Conservation (phyloP, 2,888 invertebrate genomes). For the Parnassius orleans region DNA sequence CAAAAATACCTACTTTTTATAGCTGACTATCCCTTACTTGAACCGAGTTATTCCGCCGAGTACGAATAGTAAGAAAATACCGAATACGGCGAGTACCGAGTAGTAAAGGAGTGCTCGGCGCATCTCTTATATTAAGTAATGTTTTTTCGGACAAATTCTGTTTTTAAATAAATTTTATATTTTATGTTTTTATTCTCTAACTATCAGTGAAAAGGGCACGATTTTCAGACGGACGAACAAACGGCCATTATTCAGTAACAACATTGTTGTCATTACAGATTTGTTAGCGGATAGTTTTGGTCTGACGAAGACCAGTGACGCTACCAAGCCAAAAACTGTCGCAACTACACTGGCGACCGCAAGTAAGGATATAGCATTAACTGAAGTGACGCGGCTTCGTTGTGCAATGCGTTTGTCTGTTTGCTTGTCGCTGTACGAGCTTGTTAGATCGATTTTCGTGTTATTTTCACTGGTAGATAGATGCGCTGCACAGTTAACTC, state of each 20-base stretch:
- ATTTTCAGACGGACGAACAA: background rate
- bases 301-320: slow-evolving; percentile 61
- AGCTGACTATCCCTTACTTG: too few relatives aligned
- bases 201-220: slow-evolving; percentile 20
- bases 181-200: background rate
- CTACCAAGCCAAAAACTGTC: slow-evolving; percentile 58
- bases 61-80: too few relatives aligned
- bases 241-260: slow-evolving; percentile 16
- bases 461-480: slow-evolving; percentile 32
- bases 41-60: too few relatives aligned
- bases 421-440: slow-evolving; percentile 28
- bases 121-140: too few relatives aligned
- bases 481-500: slow-evolving; percentile 14
- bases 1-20: too few relatives aligned
- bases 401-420: slow-evolving; percentile 30
- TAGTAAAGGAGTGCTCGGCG: too few relatives aligned
- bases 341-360: slow-evolving; percentile 41
- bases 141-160: too few relatives aligned
- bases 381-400: slow-evolving; percentile 24
- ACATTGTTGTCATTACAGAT: slow-evolving; percentile 61
- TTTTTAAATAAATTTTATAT: too few relatives aligned
- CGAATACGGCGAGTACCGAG: too few relatives aligned
- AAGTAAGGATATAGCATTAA: slow-evolving; percentile 55
- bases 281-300: slow-evolving; percentile 73
- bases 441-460: slow-evolving; percentile 25